phyloP scores from a whole-genome alignment of 2,797 vertebrate species.

The Pseudochirops corinnae region DNA sequence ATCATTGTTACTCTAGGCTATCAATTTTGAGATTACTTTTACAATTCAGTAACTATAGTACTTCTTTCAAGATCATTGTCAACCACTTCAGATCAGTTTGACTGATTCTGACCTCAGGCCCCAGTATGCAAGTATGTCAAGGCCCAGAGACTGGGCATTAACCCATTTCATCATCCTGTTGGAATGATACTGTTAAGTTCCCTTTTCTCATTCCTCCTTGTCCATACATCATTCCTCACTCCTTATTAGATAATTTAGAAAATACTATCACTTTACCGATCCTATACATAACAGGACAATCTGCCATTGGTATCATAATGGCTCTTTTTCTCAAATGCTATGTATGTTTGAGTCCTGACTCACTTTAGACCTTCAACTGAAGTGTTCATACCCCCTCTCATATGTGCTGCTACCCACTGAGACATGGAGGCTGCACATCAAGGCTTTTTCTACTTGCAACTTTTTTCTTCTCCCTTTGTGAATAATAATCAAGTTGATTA shows the following conservation, averaged over 20 bases:
- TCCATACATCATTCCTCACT: background rate
- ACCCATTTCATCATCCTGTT: background rate
- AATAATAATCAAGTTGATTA: background rate
- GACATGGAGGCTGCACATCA: background rate
- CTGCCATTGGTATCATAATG: background rate
- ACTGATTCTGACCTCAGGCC: too few species aligned
- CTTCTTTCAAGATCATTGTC: background rate
- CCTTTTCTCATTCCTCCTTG: background rate
- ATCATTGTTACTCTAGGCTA: background rate
- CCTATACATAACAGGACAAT: background rate
- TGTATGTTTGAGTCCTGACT: background rate
- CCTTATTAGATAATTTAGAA: background rate
- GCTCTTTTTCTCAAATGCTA: background rate
- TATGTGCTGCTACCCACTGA: background rate
- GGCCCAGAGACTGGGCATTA: background rate
- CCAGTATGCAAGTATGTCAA: background rate
- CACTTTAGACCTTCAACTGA: background rate
- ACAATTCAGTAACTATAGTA: background rate
- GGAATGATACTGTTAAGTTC: background rate
- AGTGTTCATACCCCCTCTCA: background rate
- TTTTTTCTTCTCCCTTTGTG: background rate
- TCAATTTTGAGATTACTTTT: background rate
- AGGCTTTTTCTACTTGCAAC: background rate
- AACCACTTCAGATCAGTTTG: background rate
- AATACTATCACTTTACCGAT: background rate